Base-by-base conservation (phyloP, 2,888 invertebrate genomes). In the Acleris emargana region DNA sequence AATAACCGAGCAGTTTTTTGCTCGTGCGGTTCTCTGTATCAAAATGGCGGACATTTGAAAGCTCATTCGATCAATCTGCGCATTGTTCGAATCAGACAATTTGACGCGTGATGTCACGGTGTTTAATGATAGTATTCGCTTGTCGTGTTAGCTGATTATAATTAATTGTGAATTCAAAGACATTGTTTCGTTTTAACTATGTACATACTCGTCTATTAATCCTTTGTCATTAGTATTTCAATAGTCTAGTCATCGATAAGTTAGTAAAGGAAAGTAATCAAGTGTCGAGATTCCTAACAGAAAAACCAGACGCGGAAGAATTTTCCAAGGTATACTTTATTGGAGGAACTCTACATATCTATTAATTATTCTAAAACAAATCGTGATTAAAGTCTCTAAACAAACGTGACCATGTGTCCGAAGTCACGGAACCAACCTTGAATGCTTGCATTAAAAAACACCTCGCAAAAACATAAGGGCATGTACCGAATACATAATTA, bases 401-500 rank as follows among this genome's bases (percentile, higher is more conserved):
- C 25, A 20, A 49, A 43, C 61, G 58, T 71, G 71, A 60, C 71
- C 69, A 71, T 74, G 64, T 73, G 75, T 73, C 68, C 68, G 67
- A 69, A 73, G 72, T 76, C 76, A 75, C 73, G 75, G 77, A 74
- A 75, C 72, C 67, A 80, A 73, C 76, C 77, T 80, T 78, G 74
- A 73, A 77, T 25, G 32, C 63, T 58, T 63, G 55, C 62, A 68
- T 45, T 61, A 61, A 78, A 80, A 80, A 86, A 82, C 76, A 67
- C 64, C 50, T 70, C 67, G 80, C 81, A 86, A 84, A 87, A 87
- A 86, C 68, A 69, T 79, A 80, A 82, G 81, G 81, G 84, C 79
- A 79, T 73, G 79, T 76, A 76, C 75, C 81, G 77, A 80, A 82
- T 82, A 80, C 82, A 78, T 81, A 78, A 81, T 82, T 78, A 76